These are phyloP conservation scores for Atta cephalotes DNA, from an alignment of 1,140 invertebrate genomes.

Conservation along the genomic window DNA sequence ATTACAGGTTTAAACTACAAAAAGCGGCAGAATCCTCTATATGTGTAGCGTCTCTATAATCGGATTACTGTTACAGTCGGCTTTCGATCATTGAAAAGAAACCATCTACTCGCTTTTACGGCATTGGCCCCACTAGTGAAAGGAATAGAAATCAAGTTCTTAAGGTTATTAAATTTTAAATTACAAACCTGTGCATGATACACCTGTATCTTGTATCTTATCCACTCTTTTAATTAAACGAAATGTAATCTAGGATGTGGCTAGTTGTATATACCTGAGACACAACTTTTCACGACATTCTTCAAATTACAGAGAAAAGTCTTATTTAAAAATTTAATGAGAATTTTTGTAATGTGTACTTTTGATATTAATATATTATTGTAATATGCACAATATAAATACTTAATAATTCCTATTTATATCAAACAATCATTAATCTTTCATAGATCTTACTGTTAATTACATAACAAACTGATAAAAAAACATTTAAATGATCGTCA, in stretches of 20 bases:
- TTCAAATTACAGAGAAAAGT: background rate
- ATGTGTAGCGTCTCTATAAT: constrained; percentile 36
- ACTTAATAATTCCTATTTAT: background rate
- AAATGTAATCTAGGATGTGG: background rate
- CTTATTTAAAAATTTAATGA: background rate
- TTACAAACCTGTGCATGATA: constrained; percentile 24
- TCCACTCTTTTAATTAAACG: constrained; percentile 52
- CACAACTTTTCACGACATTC: background rate
- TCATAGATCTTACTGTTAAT: background rate
- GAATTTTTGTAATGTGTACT: background rate
- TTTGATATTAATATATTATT: background rate
- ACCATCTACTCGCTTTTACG: constrained; percentile 19
- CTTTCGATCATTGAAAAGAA: constrained; percentile 52
- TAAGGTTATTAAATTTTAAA: constrained; percentile 54
- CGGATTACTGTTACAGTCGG: constrained; percentile 43
- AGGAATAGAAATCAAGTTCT: constrained; percentile 57
- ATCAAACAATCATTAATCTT: background rate
- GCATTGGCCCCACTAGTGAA: constrained; percentile 8
- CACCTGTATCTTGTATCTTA: background rate
- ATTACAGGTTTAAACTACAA: constrained; percentile 52
- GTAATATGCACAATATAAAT: background rate
- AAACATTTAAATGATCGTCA: background rate
- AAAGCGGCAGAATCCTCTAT: constrained; percentile 24
- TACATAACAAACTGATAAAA: background rate
- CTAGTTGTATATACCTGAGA: background rate